Base-by-base conservation (phyloP, 37 sponge, comb jelly and placozoan species). In the Petrosia ficiformis region DNA sequence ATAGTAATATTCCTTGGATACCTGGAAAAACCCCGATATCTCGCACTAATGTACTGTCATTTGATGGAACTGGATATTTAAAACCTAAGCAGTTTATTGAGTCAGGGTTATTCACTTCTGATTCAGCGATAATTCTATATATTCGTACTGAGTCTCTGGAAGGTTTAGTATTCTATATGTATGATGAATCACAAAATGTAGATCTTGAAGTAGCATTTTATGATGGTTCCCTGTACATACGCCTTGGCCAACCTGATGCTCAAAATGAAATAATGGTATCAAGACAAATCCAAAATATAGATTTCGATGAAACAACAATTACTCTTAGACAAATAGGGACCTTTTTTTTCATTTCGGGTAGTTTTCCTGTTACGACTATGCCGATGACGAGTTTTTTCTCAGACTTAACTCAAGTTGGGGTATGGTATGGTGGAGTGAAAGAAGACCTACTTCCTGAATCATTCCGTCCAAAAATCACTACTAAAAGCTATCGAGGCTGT, bases 391-490 rank as follows among this genome's bases (percentile, higher is more conserved):
- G 28, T 3, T 82, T 75, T 59, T 83, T 83, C 42, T 32, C 4
- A 2, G 39, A 83, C 43, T 59, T 83, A 25, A 31, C 6, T 0
- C 30, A 57, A 41, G 77, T 83, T n/a, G 39, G 75, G 43, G 83
- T 38, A 4, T 83, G 83, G 83, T 68, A 31, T 76, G 83, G 83
- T 43, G 83, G 83, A 34, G 71, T 83, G 37, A 33, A 59, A 3
- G 33, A 25, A 39, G 74, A 65, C 42, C n/a, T 44, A 39, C 33
- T 82, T 0, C 41, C 66, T 57, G 48, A 73, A 73, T 33, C 82
- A 6, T 82, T 38, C 54, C 39, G 37, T 3, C 82, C 82, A 36
- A 56, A 66, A 32, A 52, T 82, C 3, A 73, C 68, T 56, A 68
- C 37, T 21, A 0, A 41, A 11, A 41, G 82, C 56, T 82, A 54